Conservation (phyloP, 1,140 invertebrate genomes). For the Drosophila lini region DNA sequence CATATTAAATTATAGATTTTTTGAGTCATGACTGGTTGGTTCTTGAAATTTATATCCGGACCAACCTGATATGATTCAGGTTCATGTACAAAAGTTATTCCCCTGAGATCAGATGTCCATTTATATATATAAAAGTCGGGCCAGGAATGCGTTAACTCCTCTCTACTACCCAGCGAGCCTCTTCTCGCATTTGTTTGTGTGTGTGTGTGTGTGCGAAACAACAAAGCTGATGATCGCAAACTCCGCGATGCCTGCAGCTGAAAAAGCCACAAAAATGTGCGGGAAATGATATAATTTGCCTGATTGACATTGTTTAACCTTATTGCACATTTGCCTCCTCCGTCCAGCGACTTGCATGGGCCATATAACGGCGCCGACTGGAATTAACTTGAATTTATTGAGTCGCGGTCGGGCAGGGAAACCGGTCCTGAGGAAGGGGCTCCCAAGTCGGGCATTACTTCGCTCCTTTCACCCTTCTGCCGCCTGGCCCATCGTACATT, state of each 20-base stretch:
- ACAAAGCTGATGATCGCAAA: conserved; percentile 1
- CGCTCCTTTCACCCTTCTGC: not conserved
- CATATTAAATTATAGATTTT: not conserved
- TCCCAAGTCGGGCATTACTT: not conserved
- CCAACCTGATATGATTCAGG: conserved; percentile 20
- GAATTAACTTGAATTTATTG: conserved; percentile 79
- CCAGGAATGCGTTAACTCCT: conserved; percentile 5
- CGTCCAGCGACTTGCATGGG: conserved; percentile 26
- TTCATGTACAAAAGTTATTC: not conserved
- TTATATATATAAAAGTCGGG: conserved; percentile 16
- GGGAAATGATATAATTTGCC: conserved; percentile 36
- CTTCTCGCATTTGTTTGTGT: conserved; percentile 1
- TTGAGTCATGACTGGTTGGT: conserved; percentile 3
- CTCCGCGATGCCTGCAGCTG: not conserved
- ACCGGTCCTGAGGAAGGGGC: conserved; percentile 63
- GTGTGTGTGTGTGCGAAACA: conserved; percentile 1
- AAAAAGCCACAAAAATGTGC: conserved; percentile 36
- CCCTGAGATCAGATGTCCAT: conserved; percentile 2
- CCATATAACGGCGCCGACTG: conserved; percentile 79
- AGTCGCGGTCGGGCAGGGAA: conserved; percentile 34
- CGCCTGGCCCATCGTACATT: not conserved
- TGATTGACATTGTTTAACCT: conserved; percentile 50
- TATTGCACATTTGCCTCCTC: conserved; percentile 45
- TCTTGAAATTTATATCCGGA: not conserved
- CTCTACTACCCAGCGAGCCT: conserved; percentile 27